phyloP scores from a whole-genome alignment of 2,113 vertebrate species.

The Misgurnus anguillicaudatus region DNA sequence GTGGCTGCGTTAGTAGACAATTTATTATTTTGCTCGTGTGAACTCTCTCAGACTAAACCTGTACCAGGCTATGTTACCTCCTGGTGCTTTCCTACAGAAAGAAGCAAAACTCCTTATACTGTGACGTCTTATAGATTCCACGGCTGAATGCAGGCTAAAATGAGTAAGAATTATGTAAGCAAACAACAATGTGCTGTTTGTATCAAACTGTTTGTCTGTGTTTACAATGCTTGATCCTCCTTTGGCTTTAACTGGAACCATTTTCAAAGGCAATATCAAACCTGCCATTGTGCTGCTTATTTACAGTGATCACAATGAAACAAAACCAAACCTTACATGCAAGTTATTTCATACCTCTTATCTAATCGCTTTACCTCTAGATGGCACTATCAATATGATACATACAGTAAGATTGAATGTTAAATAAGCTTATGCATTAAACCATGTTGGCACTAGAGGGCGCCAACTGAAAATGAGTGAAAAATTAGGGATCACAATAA shows the following conservation, averaged over 20 bases:
- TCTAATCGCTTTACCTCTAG: conserved; percentile 22
- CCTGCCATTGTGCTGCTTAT: too few relatives aligned
- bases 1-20: background rate
- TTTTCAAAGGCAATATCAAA: too few relatives aligned
- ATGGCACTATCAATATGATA: conserved; percentile 27
- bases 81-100: conserved; percentile 26
- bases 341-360: background rate
- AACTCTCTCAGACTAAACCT: conserved; percentile 23
- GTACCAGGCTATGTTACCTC: conserved; percentile 45
- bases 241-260: too few relatives aligned
- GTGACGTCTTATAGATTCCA: conserved; percentile 33
- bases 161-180: background rate
- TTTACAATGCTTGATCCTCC: too few relatives aligned
- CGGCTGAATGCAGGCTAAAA: conserved; percentile 48
- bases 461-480: background rate
- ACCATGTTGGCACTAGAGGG: conserved; percentile 5
- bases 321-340: background rate
- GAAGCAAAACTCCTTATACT: conserved; percentile 39
- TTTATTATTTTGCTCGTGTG: conserved; percentile 5
- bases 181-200: too few relatives aligned
- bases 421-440: background rate
- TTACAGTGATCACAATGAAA: too few relatives aligned
- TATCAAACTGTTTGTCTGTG: too few relatives aligned
- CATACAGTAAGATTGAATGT: background rate
- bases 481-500: background rate